phyloP scores from a whole-genome alignment of 1,140 invertebrate species.

The Macrobrachium rosenbergii region DNA sequence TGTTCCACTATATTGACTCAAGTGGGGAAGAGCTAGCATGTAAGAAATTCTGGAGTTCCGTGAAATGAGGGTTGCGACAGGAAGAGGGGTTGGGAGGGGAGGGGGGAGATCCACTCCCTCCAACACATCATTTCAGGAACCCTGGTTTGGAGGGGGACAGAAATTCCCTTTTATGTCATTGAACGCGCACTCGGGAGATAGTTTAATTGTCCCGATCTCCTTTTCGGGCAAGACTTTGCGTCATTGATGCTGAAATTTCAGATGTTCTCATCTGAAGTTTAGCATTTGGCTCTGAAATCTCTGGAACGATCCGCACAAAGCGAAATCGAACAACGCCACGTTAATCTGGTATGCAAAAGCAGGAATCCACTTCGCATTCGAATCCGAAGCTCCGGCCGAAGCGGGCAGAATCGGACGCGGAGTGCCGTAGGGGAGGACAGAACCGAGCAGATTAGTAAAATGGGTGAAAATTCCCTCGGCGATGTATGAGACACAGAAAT shows the following conservation, averaged over 20 bases:
- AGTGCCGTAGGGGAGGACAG: slow-evolving; percentile 19
- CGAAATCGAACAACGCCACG: neutral
- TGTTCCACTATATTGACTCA: too few relatives aligned
- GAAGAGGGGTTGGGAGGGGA: too few relatives aligned
- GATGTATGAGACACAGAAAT: slow-evolving; percentile 39
- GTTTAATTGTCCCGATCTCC: slow-evolving; percentile 15
- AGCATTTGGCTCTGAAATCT: too few relatives aligned
- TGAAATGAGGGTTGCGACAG: too few relatives aligned
- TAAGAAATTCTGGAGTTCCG: too few relatives aligned
- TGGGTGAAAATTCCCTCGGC: slow-evolving; percentile 44
- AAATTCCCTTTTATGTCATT: slow-evolving; percentile 47
- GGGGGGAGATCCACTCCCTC: neutral
- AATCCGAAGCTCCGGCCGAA: neutral
- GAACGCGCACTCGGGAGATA: slow-evolving; percentile 21
- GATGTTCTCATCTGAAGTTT: too few relatives aligned
- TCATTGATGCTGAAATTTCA: too few relatives aligned
- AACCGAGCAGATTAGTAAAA: slow-evolving; percentile 47
- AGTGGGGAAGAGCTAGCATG: too few relatives aligned
- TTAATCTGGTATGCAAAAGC: neutral
- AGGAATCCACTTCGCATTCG: neutral
- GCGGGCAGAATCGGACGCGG: neutral
- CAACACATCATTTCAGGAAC: slow-evolving; percentile 19
- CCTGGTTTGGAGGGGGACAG: slow-evolving; percentile 9
- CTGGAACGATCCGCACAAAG: too few relatives aligned
- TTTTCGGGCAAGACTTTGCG: neutral